These are phyloP conservation scores for Caenorhabditis imperialis DNA, from an alignment of 2,888 invertebrate species.

Conservation along the genomic window DNA sequence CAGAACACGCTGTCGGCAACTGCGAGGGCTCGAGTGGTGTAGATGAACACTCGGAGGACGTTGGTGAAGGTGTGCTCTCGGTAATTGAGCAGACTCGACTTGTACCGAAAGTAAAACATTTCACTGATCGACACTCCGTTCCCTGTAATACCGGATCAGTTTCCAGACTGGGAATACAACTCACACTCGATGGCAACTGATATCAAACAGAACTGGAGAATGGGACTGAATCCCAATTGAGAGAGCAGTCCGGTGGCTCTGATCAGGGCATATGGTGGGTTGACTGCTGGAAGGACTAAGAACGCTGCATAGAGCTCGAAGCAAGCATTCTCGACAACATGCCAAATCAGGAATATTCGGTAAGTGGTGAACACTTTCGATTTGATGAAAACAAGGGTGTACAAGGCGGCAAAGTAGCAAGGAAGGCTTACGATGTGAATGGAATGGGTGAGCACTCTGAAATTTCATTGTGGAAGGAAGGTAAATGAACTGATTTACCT, in stretches of 20 bases:
- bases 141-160: background rate
- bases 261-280: conserved; percentile 16
- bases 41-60: conserved; percentile 3
- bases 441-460: background rate
- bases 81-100: conserved; percentile 9
- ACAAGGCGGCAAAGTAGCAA: conserved; percentile 3
- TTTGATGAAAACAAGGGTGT: conserved; percentile 12
- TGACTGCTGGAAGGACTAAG: conserved; percentile 7
- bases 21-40: background rate
- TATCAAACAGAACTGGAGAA: conserved; percentile 2
- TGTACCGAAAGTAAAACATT: conserved; percentile 26
- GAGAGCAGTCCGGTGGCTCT: conserved; percentile 11
- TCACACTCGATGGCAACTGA: conserved; percentile 9
- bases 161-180: background rate
- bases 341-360: conserved; percentile 19
- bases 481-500: background rate
- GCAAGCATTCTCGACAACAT: conserved; percentile 11
- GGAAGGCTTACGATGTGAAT: conserved; percentile 11
- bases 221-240: background rate
- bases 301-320: conserved; percentile 13
- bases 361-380: conserved; percentile 18
- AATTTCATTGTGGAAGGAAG: background rate
- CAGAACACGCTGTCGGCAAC: background rate
- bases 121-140: conserved; percentile 13
- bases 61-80: conserved; percentile 2